Base-by-base conservation (phyloP, 2,113 vertebrate species). In the Plectropomus leopardus region DNA sequence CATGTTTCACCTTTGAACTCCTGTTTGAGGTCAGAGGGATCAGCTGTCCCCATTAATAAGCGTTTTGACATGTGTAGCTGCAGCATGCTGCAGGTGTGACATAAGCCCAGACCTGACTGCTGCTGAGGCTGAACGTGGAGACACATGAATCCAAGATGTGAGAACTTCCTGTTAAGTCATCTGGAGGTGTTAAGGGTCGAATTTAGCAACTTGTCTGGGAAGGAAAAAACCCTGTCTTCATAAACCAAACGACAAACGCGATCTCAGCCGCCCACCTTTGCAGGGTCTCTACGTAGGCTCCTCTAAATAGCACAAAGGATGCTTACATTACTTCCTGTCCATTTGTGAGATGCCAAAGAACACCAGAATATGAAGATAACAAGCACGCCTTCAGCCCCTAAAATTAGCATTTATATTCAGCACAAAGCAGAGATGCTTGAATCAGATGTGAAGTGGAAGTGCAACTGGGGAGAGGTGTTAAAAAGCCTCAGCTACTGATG, bases 171-270 rank as follows among this genome's bases (percentile, higher is more conserved):
- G 71, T 64, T 59, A 24, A 58, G 58, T 70, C 26, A 40, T 86
- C 65, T 78, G 83, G 73, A 78, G 86, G 90, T 80, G 88, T 90
- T 67, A 34, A 73, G 76, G 54, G 50, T 74, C 85, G 48, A 59
- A 87, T 83, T 83, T 87, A 67, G 67, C 28, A 71, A 19, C 51
- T 51, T 24, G 48, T 40, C 54, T 63, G 14, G 67, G 69, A 77
- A 47, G 51, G 50, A 73, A 67, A 64, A 82, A 77, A 53, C 71
- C 59, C 76, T 55, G n/a, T 40, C 66, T 55, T 28, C 26, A 40
- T 64, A 57, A 64, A 53, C 72, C 80, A 64, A 65, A 26, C 26
- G 74, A 86, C 57, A 85, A 73, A 84, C 59, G 64, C 54, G 50
- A 72, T 80, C 78, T 84, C 84, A 69, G 50, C 70, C 84, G 36